A percentile compares a stretch with the other conserved stretches of the same genome.
Conservation (phyloP, 2,888 invertebrate species). For the Elgonia sp. region DNA sequence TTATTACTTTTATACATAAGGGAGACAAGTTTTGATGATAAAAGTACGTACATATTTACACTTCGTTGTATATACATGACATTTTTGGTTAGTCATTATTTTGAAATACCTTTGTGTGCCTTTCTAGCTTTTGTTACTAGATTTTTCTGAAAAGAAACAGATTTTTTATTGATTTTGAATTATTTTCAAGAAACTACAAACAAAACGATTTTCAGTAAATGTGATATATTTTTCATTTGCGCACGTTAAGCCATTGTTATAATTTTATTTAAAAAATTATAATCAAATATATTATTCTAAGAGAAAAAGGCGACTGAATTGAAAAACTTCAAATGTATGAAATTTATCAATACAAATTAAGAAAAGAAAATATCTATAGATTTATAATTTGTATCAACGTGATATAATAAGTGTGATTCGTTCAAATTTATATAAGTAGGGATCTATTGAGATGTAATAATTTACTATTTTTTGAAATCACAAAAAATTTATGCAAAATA, state of each 20-base stretch:
- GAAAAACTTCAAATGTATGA: no score
- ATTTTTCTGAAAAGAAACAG: not conserved
- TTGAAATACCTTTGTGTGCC: slow-evolving; percentile 43
- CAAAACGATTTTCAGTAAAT: no score
- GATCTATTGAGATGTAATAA: not conserved
- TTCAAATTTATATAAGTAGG: not conserved
- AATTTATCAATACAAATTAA: no score
- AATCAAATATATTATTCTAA: not conserved
- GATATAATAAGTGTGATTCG: no score
- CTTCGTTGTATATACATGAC: slow-evolving; percentile 11
- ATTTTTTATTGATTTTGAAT: no score
- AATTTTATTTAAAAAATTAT: not conserved
- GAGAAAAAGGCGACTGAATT: no score
- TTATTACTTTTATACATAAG: not conserved
- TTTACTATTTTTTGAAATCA: not conserved
- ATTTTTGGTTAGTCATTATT: not conserved
- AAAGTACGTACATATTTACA: slow-evolving; percentile 10
- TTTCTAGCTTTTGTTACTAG: not conserved
- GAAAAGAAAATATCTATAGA: no score
- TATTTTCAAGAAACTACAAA: no score
- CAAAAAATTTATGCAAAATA: not conserved
- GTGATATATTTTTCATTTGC: not conserved
- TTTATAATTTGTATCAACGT: no score
- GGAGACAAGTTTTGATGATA: not conserved
- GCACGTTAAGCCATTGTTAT: not conserved